Evolutionary conservation across 1,140 invertebrate genomes (phyloP).

Genomic region (Subanguina moxae): DNA sequence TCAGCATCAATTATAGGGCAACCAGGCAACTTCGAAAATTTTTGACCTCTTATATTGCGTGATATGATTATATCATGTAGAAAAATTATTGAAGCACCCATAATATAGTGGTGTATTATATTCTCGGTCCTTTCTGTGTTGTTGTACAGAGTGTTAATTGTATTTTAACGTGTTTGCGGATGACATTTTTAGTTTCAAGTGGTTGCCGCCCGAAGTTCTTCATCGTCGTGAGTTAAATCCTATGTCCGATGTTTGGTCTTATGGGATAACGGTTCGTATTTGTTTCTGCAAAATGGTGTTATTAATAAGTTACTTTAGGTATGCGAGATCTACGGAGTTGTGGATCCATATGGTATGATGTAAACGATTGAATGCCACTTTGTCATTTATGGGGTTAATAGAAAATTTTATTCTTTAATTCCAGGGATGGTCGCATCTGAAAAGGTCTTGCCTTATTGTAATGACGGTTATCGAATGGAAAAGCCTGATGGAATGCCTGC

Average conservation of each 20-base stretch:
- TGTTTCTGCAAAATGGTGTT: too few relatives aligned
- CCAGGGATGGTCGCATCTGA: neutral
- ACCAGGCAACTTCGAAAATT: too few relatives aligned
- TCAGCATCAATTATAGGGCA: too few relatives aligned
- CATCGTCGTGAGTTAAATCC: constrained; percentile 3
- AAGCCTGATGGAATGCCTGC: neutral
- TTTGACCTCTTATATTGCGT: too few relatives aligned
- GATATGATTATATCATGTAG: too few relatives aligned
- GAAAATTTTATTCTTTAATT: too few relatives aligned
- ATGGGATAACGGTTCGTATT: constrained; percentile 1
- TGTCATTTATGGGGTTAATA: too few relatives aligned
- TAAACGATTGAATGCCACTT: too few relatives aligned
- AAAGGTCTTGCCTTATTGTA: constrained; percentile 4
- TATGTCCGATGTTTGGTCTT: constrained; percentile 4
- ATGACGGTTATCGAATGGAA: constrained; percentile 7
- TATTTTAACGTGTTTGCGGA: neutral
- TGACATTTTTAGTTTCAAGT: neutral
- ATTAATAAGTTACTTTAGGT: too few relatives aligned
- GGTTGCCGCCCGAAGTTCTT: constrained; percentile 7
- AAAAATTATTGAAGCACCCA: too few relatives aligned
- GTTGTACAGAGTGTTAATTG: neutral
- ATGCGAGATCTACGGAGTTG: constrained; percentile 6
- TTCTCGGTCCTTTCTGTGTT: too few relatives aligned
- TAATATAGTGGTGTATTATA: too few relatives aligned
- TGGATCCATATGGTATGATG: neutral